phyloP scores from a whole-genome alignment of 2,113 vertebrate genomes.

The Dolichotis patagonum region DNA sequence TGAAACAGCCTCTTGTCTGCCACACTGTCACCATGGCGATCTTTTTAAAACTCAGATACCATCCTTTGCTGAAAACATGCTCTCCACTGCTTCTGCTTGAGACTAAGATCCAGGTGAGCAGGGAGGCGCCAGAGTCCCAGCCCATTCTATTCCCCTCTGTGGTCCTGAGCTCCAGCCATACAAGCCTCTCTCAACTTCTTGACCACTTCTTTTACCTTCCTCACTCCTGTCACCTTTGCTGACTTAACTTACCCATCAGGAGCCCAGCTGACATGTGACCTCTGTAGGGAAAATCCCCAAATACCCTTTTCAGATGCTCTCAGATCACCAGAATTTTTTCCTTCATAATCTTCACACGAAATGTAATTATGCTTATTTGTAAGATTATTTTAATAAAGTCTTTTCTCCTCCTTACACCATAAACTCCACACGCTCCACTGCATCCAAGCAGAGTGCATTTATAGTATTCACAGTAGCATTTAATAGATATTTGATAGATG shows the following conservation, averaged over 20 bases:
- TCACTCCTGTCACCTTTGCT: neutral
- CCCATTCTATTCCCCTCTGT: neutral
- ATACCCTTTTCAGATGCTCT: conserved; percentile 24
- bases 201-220: neutral
- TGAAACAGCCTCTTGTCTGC: neutral
- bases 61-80: neutral
- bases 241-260: neutral
- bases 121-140: neutral
- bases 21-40: neutral
- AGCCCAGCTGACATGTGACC: neutral
- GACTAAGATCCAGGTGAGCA: neutral
- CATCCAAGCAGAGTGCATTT: neutral
- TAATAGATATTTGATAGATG: neutral
- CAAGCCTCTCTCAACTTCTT: neutral
- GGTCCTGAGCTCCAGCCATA: neutral
- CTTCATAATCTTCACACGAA: neutral
- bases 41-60: neutral
- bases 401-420: neutral
- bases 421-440: neutral
- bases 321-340: neutral
- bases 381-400: conserved; percentile 34
- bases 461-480: neutral
- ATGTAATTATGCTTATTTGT: conserved; percentile 45
- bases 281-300: neutral
- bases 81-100: neutral